Evolutionary conservation across 2,888 invertebrate species (phyloP), one percentile per base, ranked within the genome.

Genomic region (Zele albiditarsus): DNA sequence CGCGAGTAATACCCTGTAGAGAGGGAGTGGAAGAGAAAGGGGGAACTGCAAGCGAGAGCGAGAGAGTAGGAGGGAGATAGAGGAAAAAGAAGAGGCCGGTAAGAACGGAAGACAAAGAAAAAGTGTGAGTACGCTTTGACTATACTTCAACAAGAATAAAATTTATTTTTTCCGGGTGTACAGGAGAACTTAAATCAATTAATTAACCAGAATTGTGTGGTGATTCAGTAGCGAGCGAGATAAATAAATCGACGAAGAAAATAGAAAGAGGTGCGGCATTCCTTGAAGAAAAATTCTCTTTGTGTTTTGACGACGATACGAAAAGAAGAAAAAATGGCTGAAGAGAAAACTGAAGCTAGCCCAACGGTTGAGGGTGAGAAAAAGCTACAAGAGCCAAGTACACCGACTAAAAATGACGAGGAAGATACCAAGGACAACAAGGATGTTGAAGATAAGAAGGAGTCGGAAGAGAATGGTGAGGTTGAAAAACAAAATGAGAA

Each of bases 331-430:
- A 82, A 78, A 76, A 89, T 89, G 89, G 89, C 89, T 78, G 89
- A 89, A 80, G 89, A 89, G 73, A 88, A 85, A 85, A 88, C 83
- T 83, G 87, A 86, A 81, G 88, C 85, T 69, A 88, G 85, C 80
- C 87, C 87, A 78, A 84, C 82, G 85, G 91, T 91, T 76, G 91
- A 91, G 86, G 91, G 91, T 81, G 92, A 92, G 89, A 92, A 91
- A 89, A 91, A 92, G 84, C 90, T 92, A 57, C 84, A 88, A 77
- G 91, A 92, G 81, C 82, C 85, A 73, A 84, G 68, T 20, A 78
- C 86, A 28, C 84, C 86, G 74, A 81, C 85, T 53, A 81, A 81
- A 74, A 84, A 84, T 71, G 82, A 80, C 60, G 84, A 84, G 68
- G 86, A 86, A n/a, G 85, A 85, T 33, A 69, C 90, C 58, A 91